phyloP scores from a whole-genome alignment of 2,888 invertebrate species.

The Mantis religiosa region DNA sequence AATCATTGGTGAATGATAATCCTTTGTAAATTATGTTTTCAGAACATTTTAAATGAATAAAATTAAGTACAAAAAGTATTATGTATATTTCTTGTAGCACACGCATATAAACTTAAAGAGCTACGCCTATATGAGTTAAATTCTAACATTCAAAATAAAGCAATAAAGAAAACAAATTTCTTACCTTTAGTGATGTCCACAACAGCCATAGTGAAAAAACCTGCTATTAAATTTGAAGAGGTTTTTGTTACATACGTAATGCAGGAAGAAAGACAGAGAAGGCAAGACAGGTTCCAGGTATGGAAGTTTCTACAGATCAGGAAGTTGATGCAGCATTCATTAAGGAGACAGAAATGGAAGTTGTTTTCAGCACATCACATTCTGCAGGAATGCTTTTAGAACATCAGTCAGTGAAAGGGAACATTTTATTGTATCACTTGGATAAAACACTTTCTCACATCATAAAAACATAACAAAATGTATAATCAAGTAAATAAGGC shows the following conservation, averaged over 20 bases:
- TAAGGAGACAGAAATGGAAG: background rate
- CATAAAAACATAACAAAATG: background rate
- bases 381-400: background rate
- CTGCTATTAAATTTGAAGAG: background rate
- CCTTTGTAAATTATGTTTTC: too few species aligned
- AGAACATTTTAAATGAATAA: too few species aligned
- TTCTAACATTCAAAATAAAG: background rate
- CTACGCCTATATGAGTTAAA: background rate
- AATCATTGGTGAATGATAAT: too few species aligned
- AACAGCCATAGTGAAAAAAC: background rate
- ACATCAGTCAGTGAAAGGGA: background rate
- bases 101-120: too few species aligned
- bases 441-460: background rate
- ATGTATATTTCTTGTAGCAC: too few species aligned
- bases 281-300: background rate
- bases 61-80: too few species aligned
- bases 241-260: background rate
- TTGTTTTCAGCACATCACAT: background rate
- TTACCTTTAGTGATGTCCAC: background rate
- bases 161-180: background rate
- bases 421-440: background rate
- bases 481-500: too few species aligned
- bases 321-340: background rate
- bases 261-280: background rate
- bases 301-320: background rate